Percentiles rank a stretch among this genome's conserved stretches.
Conservation (phyloP, 2,113 vertebrate species). For the Ageneiosus marmoratus region DNA sequence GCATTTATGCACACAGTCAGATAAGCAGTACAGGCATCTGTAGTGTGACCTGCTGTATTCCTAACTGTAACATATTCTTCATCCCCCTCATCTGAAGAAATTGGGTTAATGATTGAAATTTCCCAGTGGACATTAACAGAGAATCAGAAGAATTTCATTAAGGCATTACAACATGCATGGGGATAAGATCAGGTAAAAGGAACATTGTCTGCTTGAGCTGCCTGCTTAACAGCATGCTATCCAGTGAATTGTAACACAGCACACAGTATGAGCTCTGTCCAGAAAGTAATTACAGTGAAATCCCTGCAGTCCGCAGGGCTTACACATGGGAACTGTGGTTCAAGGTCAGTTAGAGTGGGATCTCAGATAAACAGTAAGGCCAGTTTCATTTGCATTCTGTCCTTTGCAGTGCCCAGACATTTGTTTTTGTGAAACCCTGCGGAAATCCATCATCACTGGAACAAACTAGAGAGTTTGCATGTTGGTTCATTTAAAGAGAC, state of each 20-base stretch:
- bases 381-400: no score
- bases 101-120: slow-evolving; percentile 33
- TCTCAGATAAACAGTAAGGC: no score
- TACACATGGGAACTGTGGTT: no score
- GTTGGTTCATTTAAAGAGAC: no score
- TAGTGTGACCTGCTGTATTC: neutral
- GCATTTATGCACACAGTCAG: neutral
- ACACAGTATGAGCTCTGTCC: neutral
- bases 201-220: slow-evolving; percentile 1
- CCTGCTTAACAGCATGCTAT: neutral
- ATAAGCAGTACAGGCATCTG: neutral
- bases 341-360: no score
- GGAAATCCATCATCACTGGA: no score
- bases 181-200: slow-evolving; percentile 20
- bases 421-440: no score
- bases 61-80: neutral
- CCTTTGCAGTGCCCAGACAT: no score
- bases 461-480: no score
- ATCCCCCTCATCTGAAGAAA: neutral
- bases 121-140: slow-evolving; percentile 27
- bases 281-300: no score
- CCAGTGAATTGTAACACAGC: neutral
- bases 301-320: no score
- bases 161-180: neutral
- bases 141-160: slow-evolving; percentile 18